These are phyloP conservation scores for Fistularia commersonii DNA, from an alignment of 2,797 vertebrate species.

Conservation along the genomic window DNA sequence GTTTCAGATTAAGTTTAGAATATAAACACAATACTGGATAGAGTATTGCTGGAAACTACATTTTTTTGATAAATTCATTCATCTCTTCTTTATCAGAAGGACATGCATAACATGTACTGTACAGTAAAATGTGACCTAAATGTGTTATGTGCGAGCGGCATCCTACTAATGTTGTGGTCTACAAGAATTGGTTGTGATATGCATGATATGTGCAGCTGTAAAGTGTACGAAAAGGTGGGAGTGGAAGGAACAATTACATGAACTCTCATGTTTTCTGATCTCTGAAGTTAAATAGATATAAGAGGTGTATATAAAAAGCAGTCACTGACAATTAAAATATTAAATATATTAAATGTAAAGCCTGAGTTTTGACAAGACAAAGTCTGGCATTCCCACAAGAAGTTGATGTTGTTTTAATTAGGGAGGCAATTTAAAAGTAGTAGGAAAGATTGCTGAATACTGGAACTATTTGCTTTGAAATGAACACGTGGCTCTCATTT, in stretches of 20 bases:
- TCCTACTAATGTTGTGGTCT: conserved; percentile 22
- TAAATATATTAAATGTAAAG: neutral
- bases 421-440: conserved; percentile 16
- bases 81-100: neutral
- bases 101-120: too few relatives aligned
- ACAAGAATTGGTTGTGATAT: conserved; percentile 47
- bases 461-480: conserved; percentile 55
- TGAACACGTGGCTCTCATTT: conserved; percentile 65
- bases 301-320: neutral
- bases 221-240: conserved; percentile 26
- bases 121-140: too few relatives aligned
- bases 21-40: neutral
- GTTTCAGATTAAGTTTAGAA: neutral
- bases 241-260: conserved; percentile 14
- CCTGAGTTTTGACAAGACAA: neutral
- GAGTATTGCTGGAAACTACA: too few relatives aligned
- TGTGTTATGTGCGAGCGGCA: neutral
- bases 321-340: neutral
- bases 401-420: neutral
- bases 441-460: conserved; percentile 34
- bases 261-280: conserved; percentile 8
- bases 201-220: conserved; percentile 39
- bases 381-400: neutral
- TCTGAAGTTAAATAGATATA: conserved; percentile 9
- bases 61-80: too few relatives aligned